Base-by-base conservation (phyloP, 2,888 invertebrate genomes). In the Morpho deidamia region DNA sequence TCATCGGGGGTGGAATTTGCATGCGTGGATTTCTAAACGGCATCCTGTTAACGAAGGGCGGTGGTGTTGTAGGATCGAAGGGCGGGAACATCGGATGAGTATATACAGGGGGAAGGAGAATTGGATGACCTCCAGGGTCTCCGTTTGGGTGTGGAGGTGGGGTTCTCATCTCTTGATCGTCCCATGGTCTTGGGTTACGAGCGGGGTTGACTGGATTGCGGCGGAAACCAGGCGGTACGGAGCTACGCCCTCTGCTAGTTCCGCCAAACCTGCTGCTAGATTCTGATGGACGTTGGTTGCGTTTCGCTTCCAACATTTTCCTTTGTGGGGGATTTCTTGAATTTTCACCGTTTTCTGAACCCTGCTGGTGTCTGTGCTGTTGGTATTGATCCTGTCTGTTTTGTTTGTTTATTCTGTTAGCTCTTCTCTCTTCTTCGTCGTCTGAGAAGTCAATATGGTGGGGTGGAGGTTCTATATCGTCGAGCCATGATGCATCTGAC, bases 401-500 rank as follows among this genome's bases (percentile, higher is more conserved):
- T 23, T 23, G 23, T 23, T 76, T 78, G 48, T 82, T 65, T 3
- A 83, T 76, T 51, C 71, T 74, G 51, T 83, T 86, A 0, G 91
- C 91, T 55, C 76, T 74, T 11, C 92, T 89, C 71, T 97, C 97
- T 56, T 94, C 92, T 69, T 98, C 98, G 73, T 98, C 98, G 74
- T 97, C 97, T 0, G 97, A 98, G 79, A 92, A 97, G 34, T 97
- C 97, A 0, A 93, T 65, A 61, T 91, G 92, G 66, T 91, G 91
- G 0, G 90, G 82, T 0, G 97, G 97, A 0, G 97, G 97, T 76
- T 98, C 98, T 43, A 93, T 83, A 74, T 97, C 95, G 73, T 96
- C 91, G 64, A 94, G 91, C 95, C 96, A 97, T 0, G 96, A 95
- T 0, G 97, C 97, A 88, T 98, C 98, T 0, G 94, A 94, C 7